Percentiles rank a stretch among this genome's conserved stretches.
phyloP scores from a whole-genome alignment of 1,140 invertebrate genomes.

The Diuraphis noxia region DNA sequence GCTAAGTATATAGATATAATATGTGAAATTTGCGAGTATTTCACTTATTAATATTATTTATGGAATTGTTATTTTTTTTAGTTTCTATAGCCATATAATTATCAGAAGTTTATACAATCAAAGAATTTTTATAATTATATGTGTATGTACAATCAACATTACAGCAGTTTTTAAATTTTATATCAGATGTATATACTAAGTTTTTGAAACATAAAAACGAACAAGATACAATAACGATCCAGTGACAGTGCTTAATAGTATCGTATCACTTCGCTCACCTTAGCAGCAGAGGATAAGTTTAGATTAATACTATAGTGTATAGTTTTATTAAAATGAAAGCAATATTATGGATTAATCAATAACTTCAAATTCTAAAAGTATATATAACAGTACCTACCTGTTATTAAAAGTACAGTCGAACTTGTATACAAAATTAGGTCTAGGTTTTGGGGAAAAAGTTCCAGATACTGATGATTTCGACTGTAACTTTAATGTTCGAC shows the following conservation, averaged over 20 bases:
- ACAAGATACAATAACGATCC: not conserved
- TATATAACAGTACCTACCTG: too few relatives aligned
- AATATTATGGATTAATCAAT: not conserved
- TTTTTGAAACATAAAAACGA: not conserved
- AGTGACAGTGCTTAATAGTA: not conserved
- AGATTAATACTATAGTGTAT: too few relatives aligned
- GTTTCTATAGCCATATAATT: not conserved
- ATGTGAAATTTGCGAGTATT: not conserved
- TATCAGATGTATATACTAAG: too few relatives aligned
- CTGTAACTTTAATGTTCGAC: too few relatives aligned
- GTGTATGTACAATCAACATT: too few relatives aligned
- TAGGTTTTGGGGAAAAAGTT: too few relatives aligned
- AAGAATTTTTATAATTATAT: not conserved
- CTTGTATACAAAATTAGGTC: too few relatives aligned
- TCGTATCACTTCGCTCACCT: not conserved
- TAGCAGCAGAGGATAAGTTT: not conserved
- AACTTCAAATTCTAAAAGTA: not conserved
- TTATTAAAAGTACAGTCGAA: too few relatives aligned
- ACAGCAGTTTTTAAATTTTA: too few relatives aligned
- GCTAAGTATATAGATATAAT: not conserved
- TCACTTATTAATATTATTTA: not conserved
- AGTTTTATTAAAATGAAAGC: not conserved
- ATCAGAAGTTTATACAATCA: not conserved
- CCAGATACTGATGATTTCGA: too few relatives aligned
- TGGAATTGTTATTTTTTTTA: not conserved